Base-by-base conservation (phyloP, 2,113 vertebrate genomes). In the Crypturellus undulatus region DNA sequence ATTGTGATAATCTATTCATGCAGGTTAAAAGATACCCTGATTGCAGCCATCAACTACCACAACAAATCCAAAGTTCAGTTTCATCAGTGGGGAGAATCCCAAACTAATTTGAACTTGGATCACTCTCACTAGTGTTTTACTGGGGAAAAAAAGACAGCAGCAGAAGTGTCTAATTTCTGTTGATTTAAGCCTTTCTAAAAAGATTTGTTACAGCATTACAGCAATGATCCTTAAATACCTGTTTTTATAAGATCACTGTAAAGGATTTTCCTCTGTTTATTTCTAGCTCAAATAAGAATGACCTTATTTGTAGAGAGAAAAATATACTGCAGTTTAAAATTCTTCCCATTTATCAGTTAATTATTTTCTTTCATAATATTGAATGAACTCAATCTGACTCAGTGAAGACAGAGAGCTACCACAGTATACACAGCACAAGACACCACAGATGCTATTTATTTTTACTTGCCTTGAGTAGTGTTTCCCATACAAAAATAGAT, bases 301-400 rank as follows among this genome's bases (percentile, higher is more conserved):
- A 38, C 40, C 88, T 93, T 92, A 43, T 93, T 96, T 82, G 78
- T 92, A 94, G 70, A 90, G 92, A 90, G 90, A 93, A 97, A 96
- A 94, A 95, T 68, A 94, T 49, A 96, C 68, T 60, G 49, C 83
- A 64, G 91, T 94, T 90, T 96, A 93, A 94, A 94, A 96, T 94
- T 95, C 77, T 92, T 51, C 78, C 85, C 92, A 95, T 95, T 97
- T 93, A 90, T 91, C 94, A 87, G 68, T 65, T 95, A 94, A 94
- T 95, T 97, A 96, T 97, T 96, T 96, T 93, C 91, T 96, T 90
- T 73, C 70, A 40, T 87, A 96, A 93, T 80, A 93, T 72, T 81
- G 62, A 71, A 51, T 15, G 42, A 96, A 95, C 72, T 90, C 38
- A 60, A 92, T 95, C 89, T 54, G 84, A 88, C 49, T 92, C 78